phyloP scores from a whole-genome alignment of 30 jellyfish, hydroid and myxozoan genomes.

The Aurelia coerulea region DNA sequence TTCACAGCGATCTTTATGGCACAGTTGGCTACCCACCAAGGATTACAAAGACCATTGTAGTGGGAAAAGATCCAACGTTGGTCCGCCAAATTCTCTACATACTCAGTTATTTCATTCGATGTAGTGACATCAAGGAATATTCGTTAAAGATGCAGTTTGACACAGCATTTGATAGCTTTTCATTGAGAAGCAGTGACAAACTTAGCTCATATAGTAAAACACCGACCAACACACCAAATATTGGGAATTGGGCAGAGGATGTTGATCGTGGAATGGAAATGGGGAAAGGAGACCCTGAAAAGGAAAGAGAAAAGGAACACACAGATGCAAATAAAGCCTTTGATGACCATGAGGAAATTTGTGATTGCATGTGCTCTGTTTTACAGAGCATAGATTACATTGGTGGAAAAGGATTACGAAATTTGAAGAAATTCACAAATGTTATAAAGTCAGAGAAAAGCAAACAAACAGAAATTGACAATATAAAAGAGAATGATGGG shows the following conservation, averaged over 20 bases:
- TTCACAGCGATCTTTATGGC: conserved; percentile 91
- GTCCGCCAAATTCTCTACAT: conserved; percentile 77
- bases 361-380: conserved; percentile 59
- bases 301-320: background rate
- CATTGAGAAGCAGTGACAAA: conserved; percentile 37
- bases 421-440: conserved; percentile 6
- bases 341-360: conserved; percentile 48
- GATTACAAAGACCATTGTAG: conserved; percentile 81
- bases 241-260: conserved; percentile 40
- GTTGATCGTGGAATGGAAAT: background rate
- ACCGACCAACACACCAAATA: conserved; percentile 66
- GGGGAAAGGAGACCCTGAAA: background rate
- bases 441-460: conserved; percentile 6
- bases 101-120: conserved; percentile 87
- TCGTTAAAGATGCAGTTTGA: conserved; percentile 34
- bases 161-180: conserved; percentile 26
- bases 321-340: conserved; percentile 3
- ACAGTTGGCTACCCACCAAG: conserved; percentile 83
- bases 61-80: conserved; percentile 82
- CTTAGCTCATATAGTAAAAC: conserved; percentile 59
- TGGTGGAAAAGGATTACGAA: conserved; percentile 45
- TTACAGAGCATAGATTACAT: conserved; percentile 49
- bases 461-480: background rate
- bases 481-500: background rate
- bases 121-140: conserved; percentile 87